Percentiles rank a stretch among this genome's conserved stretches.
phyloP scores from a whole-genome alignment of 2,797 vertebrate genomes.

The Anabacerthia variegaticeps region DNA sequence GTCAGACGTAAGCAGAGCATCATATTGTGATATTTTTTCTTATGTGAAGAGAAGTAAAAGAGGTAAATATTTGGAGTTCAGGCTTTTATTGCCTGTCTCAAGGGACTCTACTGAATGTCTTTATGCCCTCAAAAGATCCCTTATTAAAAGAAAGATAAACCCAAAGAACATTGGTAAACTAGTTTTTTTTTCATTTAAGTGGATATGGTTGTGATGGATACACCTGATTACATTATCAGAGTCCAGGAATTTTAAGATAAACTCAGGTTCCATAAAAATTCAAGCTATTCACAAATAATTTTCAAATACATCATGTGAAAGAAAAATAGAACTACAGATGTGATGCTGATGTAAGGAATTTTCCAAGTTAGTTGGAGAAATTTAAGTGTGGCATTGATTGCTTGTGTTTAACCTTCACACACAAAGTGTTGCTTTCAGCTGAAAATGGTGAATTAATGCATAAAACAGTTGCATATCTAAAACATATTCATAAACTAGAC shows the following conservation, averaged over 20 bases:
- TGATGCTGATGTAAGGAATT: background rate
- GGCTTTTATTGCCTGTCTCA: background rate
- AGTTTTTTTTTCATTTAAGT: background rate
- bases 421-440: background rate
- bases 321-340: background rate
- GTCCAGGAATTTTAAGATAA: background rate
- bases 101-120: background rate
- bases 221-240: background rate
- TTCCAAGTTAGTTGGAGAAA: background rate
- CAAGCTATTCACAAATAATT: background rate
- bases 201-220: background rate
- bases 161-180: background rate
- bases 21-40: background rate
- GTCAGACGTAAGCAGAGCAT: background rate
- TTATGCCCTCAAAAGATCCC: background rate
- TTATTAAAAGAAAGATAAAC: background rate
- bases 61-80: background rate
- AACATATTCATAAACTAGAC: background rate
- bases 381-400: background rate
- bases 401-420: rapidly evolving
- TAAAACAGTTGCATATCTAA: background rate
- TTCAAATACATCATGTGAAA: background rate
- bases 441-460: background rate
- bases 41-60: background rate
- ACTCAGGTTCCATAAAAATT: background rate